phyloP scores from a whole-genome alignment of 2,888 invertebrate species.

The Mimumesa dahlbomi region DNA sequence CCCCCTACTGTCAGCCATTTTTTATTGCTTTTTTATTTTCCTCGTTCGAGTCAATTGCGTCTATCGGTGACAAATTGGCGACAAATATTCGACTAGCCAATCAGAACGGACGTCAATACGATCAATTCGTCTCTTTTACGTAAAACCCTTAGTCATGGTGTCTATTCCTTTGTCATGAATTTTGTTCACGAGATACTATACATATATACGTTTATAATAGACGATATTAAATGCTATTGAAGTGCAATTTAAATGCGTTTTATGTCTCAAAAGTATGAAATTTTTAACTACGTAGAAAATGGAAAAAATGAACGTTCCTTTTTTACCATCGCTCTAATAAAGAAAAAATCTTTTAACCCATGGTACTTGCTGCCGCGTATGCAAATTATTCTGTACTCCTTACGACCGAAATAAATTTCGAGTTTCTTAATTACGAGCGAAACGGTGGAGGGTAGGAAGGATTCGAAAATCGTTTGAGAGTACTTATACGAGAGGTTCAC shows the following conservation, averaged over 20 bases:
- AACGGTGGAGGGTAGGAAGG: constrained; percentile 12
- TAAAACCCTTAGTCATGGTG: constrained; percentile 6
- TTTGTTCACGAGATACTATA: too few relatives aligned
- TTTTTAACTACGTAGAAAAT: not conserved
- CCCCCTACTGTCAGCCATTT: too few relatives aligned
- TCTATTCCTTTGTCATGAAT: too few relatives aligned
- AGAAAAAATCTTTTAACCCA: not conserved
- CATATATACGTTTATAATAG: too few relatives aligned
- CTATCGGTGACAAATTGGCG: constrained; percentile 42
- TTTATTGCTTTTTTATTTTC: constrained; percentile 8
- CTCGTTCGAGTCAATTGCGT: too few relatives aligned
- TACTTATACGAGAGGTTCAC: constrained; percentile 17
- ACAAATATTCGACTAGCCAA: constrained; percentile 17
- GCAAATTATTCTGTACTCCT: not conserved
- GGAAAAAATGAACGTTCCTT: not conserved
- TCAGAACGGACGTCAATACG: constrained; percentile 10
- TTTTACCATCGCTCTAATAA: not conserved
- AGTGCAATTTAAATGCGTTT: too few relatives aligned
- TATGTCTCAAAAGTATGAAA: not conserved
- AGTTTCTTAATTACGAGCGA: constrained; percentile 22
- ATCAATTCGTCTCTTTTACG: constrained; percentile 13
- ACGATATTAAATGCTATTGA: too few relatives aligned
- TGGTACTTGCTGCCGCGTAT: not conserved
- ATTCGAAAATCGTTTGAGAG: constrained; percentile 41
- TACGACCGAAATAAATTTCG: not conserved